Conservation (phyloP, 2,797 vertebrate species). For the Scolopax bukidnonensis region DNA sequence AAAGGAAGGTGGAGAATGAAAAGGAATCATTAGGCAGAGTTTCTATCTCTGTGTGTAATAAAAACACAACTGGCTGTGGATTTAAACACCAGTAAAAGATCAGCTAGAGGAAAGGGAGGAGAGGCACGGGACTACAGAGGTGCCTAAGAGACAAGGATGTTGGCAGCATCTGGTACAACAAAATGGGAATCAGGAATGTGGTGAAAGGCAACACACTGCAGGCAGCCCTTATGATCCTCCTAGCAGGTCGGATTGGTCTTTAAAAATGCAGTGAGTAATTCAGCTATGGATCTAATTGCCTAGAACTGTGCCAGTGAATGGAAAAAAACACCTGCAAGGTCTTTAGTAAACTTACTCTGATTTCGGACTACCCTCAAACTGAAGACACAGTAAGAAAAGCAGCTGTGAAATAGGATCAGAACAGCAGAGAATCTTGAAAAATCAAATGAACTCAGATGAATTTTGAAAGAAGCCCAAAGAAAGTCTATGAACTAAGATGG, state of each 20-base stretch:
- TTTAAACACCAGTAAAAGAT: not conserved
- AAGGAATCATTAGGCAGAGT: constrained; percentile 15
- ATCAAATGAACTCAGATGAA: not conserved
- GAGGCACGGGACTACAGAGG: not conserved
- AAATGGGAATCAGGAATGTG: not conserved
- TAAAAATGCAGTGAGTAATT: not conserved
- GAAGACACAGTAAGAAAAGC: not conserved
- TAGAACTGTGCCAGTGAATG: not conserved
- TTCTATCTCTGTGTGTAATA: constrained; percentile 2
- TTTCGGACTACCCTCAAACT: not conserved
- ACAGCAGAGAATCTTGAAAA: not conserved
- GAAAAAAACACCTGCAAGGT: not conserved
- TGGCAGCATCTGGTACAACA: not conserved
- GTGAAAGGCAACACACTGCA: not conserved
- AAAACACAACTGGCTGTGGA: not conserved
- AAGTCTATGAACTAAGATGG: not conserved
- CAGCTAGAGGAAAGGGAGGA: not conserved
- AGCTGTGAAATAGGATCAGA: not conserved
- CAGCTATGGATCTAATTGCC: not conserved
- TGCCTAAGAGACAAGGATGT: not conserved
- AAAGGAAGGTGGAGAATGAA: constrained; percentile 30
- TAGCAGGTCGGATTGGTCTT: not conserved
- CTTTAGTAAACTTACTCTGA: not conserved
- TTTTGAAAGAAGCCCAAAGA: not conserved
- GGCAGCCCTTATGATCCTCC: not conserved